These are phyloP conservation scores for Bradypodion ventrale DNA, from an alignment of 2,797 vertebrate species.

Conservation along the genomic window DNA sequence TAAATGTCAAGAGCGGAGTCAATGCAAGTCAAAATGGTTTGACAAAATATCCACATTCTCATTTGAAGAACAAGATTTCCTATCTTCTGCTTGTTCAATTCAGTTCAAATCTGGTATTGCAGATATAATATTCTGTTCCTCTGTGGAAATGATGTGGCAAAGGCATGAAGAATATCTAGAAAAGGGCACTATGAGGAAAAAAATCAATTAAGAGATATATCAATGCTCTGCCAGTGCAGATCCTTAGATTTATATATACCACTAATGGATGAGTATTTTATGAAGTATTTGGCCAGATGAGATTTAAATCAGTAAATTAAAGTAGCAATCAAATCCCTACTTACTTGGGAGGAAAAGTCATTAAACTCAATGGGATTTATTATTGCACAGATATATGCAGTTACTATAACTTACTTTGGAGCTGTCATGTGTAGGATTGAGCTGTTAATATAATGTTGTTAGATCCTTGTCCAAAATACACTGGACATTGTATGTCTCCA, in stretches of 20 bases:
- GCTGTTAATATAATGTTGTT: neutral
- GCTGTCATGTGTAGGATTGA: neutral
- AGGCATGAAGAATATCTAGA: neutral
- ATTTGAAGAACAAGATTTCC: neutral
- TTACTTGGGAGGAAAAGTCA: neutral
- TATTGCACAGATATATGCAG: neutral
- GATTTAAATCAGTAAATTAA: neutral
- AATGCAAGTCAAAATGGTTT: neutral
- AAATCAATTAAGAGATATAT: constrained; percentile 42
- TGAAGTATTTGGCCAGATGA: neutral
- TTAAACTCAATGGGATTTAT: neutral
- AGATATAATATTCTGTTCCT: neutral
- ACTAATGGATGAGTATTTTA: constrained; percentile 18
- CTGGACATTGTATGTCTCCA: neutral
- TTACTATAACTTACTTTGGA: neutral
- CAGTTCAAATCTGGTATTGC: constrained; percentile 17
- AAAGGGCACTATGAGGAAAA: neutral
- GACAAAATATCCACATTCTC: neutral
- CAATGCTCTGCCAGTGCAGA: neutral
- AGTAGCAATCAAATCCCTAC: neutral
- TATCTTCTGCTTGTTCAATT: neutral
- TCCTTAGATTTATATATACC: neutral
- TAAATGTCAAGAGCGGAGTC: constrained; percentile 1
- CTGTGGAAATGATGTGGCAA: constrained; percentile 3
- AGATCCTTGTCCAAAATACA: neutral